Base-by-base conservation (phyloP, 2,113 vertebrate genomes). In the Podiceps cristatus region DNA sequence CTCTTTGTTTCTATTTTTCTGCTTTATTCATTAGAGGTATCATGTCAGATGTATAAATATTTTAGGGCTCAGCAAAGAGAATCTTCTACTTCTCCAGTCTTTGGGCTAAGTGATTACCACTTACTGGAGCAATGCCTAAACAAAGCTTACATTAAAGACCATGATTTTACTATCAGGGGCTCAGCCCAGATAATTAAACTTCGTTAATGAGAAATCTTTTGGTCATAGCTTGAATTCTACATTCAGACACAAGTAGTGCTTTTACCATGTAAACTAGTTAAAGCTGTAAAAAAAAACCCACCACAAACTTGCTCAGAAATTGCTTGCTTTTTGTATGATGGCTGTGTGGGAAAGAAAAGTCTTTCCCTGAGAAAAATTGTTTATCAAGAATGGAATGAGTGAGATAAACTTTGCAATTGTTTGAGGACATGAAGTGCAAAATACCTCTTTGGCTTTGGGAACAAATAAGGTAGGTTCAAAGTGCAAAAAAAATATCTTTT, bases 321-420 rank as follows among this genome's bases (percentile, higher is more conserved):
- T 52, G 33, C 18, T 94, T 67, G 2, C 0, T 24, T 79, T 42
- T 53, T 58, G 3, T 27, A 62, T 2, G 2, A 35, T 23, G 8
- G 2, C 3, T 71, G 8, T 15, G 3, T 33, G 18, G 28, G 11
- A 56, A 45, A 27, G 1, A 1, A 12, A 45, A 6, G 2, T 6
- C 12, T 3, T 69, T 42, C 25, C 16, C 19, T 74, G 7, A 68
- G 64, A 90, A 93, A 93, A 94, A 1, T 9, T 58, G 1, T 4
- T 73, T 44, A 20, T 59, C 13, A 9, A 52, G 35, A 64, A 62
- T 35, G 0, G 2, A 56, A n/a, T 33, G 1, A 56, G 7, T 33
- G 44, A 86, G 35, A 66, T 5, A 27, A 13, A 60, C 64, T 60
- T 52, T 91, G 11, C 3, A 47, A n/a, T 11, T 27, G 5, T 47